Base-by-base conservation (phyloP, 2,113 vertebrate genomes). In the Pygoscelis antarcticus region DNA sequence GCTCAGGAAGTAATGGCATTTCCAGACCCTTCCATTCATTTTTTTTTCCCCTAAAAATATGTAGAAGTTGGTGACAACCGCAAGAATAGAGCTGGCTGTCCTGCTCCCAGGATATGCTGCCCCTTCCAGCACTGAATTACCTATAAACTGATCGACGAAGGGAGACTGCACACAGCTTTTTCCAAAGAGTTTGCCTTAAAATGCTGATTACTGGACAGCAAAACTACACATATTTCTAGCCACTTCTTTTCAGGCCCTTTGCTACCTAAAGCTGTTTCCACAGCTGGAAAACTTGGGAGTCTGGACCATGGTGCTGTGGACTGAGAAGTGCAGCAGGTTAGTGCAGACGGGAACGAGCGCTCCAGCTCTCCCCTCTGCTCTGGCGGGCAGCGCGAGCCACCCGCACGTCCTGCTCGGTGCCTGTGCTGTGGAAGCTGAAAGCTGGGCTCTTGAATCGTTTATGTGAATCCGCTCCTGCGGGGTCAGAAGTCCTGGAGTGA, bases 391-490 rank as follows among this genome's bases (percentile, higher is more conserved):
- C 0, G 0, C 3, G 9, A 57, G 80, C n/a, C 80, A 40, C 38
- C 27, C 32, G 49, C 29, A 16, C 0, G 0, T 29, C 71, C 66
- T 49, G 70, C 78, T 40, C 6, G 2, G 58, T 9, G 42, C 54
- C 66, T 30, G 38, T 11, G 34, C 78, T 30, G 10, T 2, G 29
- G 25, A 8, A 40, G 75, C 30, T 62, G 89, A 47, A 90, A 72
- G 32, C 17, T 62, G 15, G 32, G 57, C 57, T 72, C 71, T 60
- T 18, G 25, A 46, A 9, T 2, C 8, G 0, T 54, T 6, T 3
- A 3, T 12, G 6, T 32, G 78, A 49, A 36, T 40, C 82, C 2
- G 2, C 30, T 60, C 75, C 44, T 90, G 70, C 1, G 0, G 52
- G 57, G 54, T 79, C 74, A 90, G 44, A 29, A 91, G 60, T 83